Evolutionary conservation across 1,140 invertebrate species (phyloP), one percentile per base, ranked within the genome.

Genomic region (Cyrtorhinus lividipennis): DNA sequence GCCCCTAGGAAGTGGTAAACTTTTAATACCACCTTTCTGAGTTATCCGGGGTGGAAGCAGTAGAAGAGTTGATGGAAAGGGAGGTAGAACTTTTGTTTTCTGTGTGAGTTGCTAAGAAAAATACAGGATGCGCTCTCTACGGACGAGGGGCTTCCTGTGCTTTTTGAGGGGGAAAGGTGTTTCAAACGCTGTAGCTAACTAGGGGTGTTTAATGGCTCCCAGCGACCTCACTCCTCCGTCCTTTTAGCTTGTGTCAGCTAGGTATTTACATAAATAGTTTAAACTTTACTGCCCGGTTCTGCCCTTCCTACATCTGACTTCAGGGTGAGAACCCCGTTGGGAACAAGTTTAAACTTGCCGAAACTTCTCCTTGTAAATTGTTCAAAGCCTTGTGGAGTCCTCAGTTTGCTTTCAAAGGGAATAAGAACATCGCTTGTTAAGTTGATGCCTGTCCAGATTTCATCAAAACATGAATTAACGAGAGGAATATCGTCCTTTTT

Each of bases 201-300:
- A 53, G 18, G 48, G 48, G 48, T 53, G 48, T 53, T 53, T 53
- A 53, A 53, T 53, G 48, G 48, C 48, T 53, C 48, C 48, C 5
- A 20, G 18, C 38, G 8, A 44, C 38, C 8, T 8, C 48, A 12
- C 5, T 8, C 3, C 48, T 53, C 20, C 8, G 12, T 53, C 48
- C 20, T 53, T 53, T 53, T 22, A 53, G 48, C 20, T 53, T 53
- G 48, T 53, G 48, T 53, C 48, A 53, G 48, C 48, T 53, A 12
- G 48, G 48, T 53, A 53, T 53, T 53, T 53, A 53, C 48, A 53
- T 53, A 53, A 53, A 53, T 53, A 53, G 48, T 53, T 53, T 53
- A 53, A 53, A 53, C 48, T 53, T 53, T 20, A 22, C 48, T 53
- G 48, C 8, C 18, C 48, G 8, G 8, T 12, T 20, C 48, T 53